A percentile compares a stretch with the other conserved stretches of the same genome.
phyloP scores from a whole-genome alignment of 2,888 invertebrate species.

The Synergus gifuensis region DNA sequence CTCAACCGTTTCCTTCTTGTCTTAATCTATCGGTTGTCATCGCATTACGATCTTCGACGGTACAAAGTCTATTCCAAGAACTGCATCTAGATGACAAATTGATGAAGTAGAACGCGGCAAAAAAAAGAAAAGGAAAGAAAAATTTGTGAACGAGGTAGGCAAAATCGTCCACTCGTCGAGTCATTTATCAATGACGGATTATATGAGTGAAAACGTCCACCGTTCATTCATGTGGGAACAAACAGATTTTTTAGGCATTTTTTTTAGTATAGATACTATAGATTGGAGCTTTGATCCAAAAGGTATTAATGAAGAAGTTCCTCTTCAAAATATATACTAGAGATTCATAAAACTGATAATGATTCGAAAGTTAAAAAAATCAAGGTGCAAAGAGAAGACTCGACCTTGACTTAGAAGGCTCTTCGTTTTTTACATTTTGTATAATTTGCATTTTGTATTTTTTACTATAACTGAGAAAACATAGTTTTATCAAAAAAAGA shows the following conservation, averaged over 20 bases:
- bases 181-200: constrained; percentile 36
- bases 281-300: not conserved
- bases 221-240: constrained; percentile 28
- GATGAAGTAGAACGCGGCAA: constrained; percentile 9
- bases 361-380: too few relatives aligned
- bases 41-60: constrained; percentile 46
- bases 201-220: constrained; percentile 29
- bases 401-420: constrained; percentile 8
- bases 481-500: not conserved
- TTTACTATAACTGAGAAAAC: not conserved
- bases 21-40: constrained; percentile 54
- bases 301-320: too few relatives aligned
- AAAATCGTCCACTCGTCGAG: constrained; percentile 19
- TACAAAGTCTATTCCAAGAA: constrained; percentile 51
- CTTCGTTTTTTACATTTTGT: not conserved
- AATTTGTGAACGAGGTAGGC: constrained; percentile 28
- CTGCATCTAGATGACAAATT: constrained; percentile 32
- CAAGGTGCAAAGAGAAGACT: too few relatives aligned
- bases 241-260: not conserved
- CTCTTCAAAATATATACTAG: too few relatives aligned
- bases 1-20: constrained; percentile 42
- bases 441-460: not conserved
- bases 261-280: not conserved
- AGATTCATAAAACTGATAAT: too few relatives aligned
- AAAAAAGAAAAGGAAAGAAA: not conserved